Conservation (phyloP, 2,888 invertebrate genomes). For the Balanococcus diminutus region DNA sequence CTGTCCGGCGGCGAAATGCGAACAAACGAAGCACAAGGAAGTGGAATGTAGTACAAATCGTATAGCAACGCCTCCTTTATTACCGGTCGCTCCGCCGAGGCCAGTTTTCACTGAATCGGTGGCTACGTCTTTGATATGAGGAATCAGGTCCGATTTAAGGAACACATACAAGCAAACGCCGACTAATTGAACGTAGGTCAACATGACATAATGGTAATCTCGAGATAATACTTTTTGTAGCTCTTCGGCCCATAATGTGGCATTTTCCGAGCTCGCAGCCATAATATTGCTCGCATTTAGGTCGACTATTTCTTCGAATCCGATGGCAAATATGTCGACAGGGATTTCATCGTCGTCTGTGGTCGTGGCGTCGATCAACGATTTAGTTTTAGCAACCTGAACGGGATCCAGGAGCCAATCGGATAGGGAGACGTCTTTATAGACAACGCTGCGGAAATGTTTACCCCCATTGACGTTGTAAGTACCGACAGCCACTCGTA, state of each 20-base stretch:
- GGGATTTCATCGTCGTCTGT: conserved; percentile 66
- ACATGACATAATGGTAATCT: conserved; percentile 83
- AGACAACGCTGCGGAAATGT: conserved; percentile 94
- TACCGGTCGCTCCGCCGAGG: conserved; percentile 93
- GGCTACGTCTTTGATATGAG: conserved; percentile 89
- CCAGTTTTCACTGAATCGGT: conserved; percentile 98
- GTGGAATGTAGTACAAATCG: conserved; percentile 90
- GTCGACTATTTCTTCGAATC: conserved; percentile 99
- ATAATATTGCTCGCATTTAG: conserved; percentile 97
- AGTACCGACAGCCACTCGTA: conserved; percentile 89
- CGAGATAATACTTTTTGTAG: conserved; percentile 88
- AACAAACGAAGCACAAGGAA: conserved; percentile 96
- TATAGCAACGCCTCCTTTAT: conserved; percentile 95
- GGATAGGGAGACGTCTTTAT: conserved; percentile 83
- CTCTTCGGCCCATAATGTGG: conserved; percentile 93
- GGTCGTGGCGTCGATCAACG: conserved; percentile 61
- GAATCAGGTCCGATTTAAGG: conserved; percentile 85
- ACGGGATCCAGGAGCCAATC: conserved; percentile 91
- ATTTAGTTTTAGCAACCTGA: conserved; percentile 65
- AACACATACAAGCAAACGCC: conserved; percentile 97
- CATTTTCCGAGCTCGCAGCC: conserved; percentile 92
- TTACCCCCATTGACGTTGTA: conserved; percentile 99
- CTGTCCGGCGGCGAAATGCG: conserved; percentile 99
- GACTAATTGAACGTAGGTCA: conserved; percentile 93
- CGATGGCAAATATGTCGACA: conserved; percentile 95